Evolutionary conservation across 2,113 vertebrate genomes (phyloP), one percentile per base, ranked within the genome.

Genomic region (Panthera tigris): DNA sequence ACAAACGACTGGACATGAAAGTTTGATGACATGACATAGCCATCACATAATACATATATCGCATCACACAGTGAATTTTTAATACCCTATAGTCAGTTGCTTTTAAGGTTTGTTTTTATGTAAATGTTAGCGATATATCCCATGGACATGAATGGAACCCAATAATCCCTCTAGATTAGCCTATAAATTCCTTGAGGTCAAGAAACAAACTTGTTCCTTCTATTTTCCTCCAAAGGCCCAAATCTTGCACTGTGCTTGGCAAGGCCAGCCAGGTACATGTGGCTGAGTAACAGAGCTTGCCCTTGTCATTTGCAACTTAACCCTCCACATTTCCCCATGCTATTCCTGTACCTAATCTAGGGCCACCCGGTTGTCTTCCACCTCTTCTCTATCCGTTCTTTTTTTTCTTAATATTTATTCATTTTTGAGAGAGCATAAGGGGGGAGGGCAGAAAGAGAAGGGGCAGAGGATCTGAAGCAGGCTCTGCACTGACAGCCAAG

Each of bases 1-100:
- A 80, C 23, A 81, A 97, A 98, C 61, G 48, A 78, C 3, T 65
- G 8, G 33, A 76, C 4, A 57, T 74, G 21, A 92, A 65, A 89
- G 11, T 52, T 90, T 33, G 25, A 2, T 66, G 65, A 52, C 4
- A 57, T 52, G 57, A 52, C 27, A 19, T 7, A 74, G 33, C 52
- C 41, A 65, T 92, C 1, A 89, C 10, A 31, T 25, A 57, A 31
- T 86, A 78, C 12, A 57, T 16, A 57, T 89, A 23, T 65, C 29
- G 63, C 31, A 79, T 73, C 69, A 69, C 19, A 89, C 2, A 61
- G 57, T 71, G 4, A 0, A 21, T 73, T 80, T 95, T 61, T 87
- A 96, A 73, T 93, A 71, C 65, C 66, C 27, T 68, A 76, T 27
- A 6, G 27, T 68, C 15, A 50, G n/a, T 55, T 89, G 12, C 10